Evolutionary conservation across 2,888 invertebrate genomes (phyloP), one percentile per base, ranked within the genome.

Genomic region (Heliconius ethilla): DNA sequence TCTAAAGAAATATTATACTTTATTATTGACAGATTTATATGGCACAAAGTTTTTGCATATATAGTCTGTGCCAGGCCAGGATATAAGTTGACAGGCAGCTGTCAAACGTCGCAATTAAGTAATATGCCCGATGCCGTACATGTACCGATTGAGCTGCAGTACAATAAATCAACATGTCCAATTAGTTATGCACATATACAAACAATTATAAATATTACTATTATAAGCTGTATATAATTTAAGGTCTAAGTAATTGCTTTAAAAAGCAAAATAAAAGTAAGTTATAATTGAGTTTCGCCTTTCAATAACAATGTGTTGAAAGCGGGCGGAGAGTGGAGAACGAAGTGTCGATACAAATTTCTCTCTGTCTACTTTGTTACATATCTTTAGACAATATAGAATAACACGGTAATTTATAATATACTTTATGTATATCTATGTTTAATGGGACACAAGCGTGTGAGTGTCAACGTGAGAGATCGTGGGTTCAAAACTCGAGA

Each of bases 151-250:
- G 67, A n/a, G 13, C 75, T 77, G 78, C 80, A 75, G 76, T 67
- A 73, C 67, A 81, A 83, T 84, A 82, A 83, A 83, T 83, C 82
- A 83, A 81, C 67, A 79, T 78, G 82, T 84, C 85, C 82, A 80
- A 82, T 84, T 76, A 82, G 82, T 85, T 81, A 81, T 79, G 82
- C 70, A 82, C 82, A 83, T 76, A 82, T 83, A 84, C 82, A 82
- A 82, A 83, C 82, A 82, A 80, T 79, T 80, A 83, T 80, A 81
- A 77, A 81, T 76, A 79, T 78, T 69, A 69, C 78, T 40, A 40
- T 78, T 77, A 79, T 69, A 79, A 70, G 2, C 67, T 33, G 67
- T 51, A 27, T 15, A 40, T 67, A 2, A 40, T 67, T 25, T 72
- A 70, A 70, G 15, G 55, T n/a, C 29, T 33, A 33, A 70, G 55